Percentiles rank a stretch among this genome's conserved stretches.
Conservation (phyloP, 2,797 vertebrate species). For the Liasis olivaceus region DNA sequence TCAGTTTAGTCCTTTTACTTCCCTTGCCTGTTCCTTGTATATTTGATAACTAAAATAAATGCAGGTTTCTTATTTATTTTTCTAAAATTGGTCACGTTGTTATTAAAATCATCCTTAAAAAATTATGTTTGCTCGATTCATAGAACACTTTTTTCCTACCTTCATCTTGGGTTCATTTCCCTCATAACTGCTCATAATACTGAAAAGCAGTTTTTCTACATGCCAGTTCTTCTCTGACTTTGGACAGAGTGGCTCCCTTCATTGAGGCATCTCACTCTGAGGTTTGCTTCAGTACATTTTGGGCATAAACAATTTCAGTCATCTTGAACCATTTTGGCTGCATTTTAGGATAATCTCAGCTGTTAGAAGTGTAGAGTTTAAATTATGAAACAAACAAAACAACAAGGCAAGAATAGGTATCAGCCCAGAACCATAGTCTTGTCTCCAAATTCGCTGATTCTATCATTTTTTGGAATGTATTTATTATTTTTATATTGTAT, state of each 20-base stretch:
- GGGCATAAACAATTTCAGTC: neutral
- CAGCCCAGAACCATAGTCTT: neutral
- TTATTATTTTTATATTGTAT: too few relatives aligned
- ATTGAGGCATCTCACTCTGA: neutral
- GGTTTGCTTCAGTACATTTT: neutral
- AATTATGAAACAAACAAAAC: neutral
- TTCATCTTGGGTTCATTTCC: too few relatives aligned
- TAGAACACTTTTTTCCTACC: neutral
- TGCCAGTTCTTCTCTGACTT: neutral
- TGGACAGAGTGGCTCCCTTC: neutral
- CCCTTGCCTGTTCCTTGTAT: neutral
- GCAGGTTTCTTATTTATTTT: neutral
- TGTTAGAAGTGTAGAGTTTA: neutral
- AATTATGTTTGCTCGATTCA: neutral
- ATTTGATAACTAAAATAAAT: neutral
- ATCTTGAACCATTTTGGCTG: neutral
- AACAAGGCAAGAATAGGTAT: neutral
- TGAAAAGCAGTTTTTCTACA: too few relatives aligned
- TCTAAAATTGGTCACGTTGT: neutral
- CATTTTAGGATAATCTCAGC: neutral
- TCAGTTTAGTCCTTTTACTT: neutral
- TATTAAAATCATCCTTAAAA: neutral
- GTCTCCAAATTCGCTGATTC: too few relatives aligned
- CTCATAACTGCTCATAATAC: too few relatives aligned
- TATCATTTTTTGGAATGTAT: too few relatives aligned